Base-by-base conservation (phyloP, 2,888 invertebrate species). In the Myopa testacea region DNA sequence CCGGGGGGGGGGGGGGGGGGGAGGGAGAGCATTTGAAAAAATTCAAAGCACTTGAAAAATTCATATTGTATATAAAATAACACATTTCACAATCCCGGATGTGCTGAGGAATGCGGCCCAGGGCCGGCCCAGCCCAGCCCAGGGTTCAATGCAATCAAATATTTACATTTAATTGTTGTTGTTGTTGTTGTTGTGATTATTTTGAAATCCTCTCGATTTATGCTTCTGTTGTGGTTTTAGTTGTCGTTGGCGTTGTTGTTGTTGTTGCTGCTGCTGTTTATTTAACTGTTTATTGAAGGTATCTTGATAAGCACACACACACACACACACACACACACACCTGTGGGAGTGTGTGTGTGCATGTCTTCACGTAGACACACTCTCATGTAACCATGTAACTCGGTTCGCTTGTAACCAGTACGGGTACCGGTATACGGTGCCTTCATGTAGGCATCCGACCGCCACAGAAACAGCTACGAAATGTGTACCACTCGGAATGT, bases 71-170 rank as follows among this genome's bases (percentile, higher is more conserved):
- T 6, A 45, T 45, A 10, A 8, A 10, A 45, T 84, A 85, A 86
- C 84, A 84, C 83, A 84, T 86, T 86, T 85, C 84, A 85, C 86
- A 84, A 84, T 85, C 84, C 85, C 85, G 85, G 86, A 85, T 85
- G 85, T 84, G 83, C 86, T 82, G 82, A 81, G 85, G 86, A 86
- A 86, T 86, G 85, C 82, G 84, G 82, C 81, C 75, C 81, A 16
- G 14, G 14, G n/a, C 55, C 5, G 16, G 14, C 55, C 55, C 4
- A 6, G 12, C 55, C 55, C 82, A 58, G 19, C 60, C 40, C 38
- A 40, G 38, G 14, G 72, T 40, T 58, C 62, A 40, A 62, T 73
- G 73, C 62, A 73, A 60, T 62, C 40, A 58, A 62, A 73, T 45
- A 63, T 40, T 45, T 26, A 52, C 37, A 10, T 45, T 45, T 45